Base-by-base conservation (phyloP, 35 echinoderm and acorn worm species). In the Lytechinus pictus region DNA sequence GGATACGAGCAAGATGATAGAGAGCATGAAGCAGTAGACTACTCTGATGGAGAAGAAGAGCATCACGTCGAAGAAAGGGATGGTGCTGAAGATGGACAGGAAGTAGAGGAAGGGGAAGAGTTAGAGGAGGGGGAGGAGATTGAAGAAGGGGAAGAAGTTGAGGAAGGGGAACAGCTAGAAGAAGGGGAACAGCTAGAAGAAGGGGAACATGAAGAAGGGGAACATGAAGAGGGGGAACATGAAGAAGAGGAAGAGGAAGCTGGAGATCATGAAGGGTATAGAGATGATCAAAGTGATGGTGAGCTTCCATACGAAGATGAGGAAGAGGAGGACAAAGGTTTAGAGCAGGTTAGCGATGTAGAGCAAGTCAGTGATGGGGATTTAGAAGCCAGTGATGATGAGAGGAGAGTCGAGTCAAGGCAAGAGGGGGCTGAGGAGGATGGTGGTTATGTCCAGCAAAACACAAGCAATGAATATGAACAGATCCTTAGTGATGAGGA, bases 301-400 rank as follows among this genome's bases (percentile, higher is more conserved):
- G 96, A 95, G 44, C 10, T 93, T 93, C 92, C 92, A 9, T 93
- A 94, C 19, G 89, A 93, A 24, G 86, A 96, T 52, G 95, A 92
- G 24, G 94, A 94, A 13, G 96, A 94, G 28, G 91, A 72, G 12
- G 88, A 87, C 8, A 58, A 93, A 27, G 29, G 53, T 86, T 28
- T 52, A 24, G 87, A 97, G 27, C 95, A 92, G 21, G 93, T 13
- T 29, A 87, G 54, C 53, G 95, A 54, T 71, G 94, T 54, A 27
- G 87, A 94, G 27, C 94, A 95, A 52, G 54, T 87, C 13, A 92
- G 57, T 54, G 89, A 97, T 88, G 94, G 87, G 86, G 53, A 86
- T 33, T 86, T 97, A 92, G 93, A 89, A 94, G 94, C 89, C 54
- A 66, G 29, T 92, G 52, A 96, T 21, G 94, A 96, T 24, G 94